Conservation (phyloP, 2,113 vertebrate genomes). For the Perognathus longimembris region DNA sequence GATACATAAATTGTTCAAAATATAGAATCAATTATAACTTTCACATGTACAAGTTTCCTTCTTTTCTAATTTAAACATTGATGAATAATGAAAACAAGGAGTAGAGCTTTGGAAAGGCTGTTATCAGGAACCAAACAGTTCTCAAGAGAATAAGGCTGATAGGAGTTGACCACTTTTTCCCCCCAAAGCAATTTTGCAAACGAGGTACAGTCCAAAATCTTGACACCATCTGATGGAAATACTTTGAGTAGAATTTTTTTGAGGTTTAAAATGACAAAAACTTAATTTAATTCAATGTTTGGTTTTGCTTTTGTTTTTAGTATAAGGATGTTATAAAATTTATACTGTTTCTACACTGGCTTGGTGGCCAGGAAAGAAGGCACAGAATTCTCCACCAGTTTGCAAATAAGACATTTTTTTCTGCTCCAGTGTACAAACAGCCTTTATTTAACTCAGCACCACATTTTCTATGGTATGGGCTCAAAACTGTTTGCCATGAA, state of each 20-base stretch:
- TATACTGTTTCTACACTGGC: conserved; percentile 78
- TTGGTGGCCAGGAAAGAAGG: conserved; percentile 81
- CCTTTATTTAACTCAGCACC: conserved; percentile 76
- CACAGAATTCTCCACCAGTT: conserved; percentile 81
- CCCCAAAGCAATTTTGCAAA: conserved; percentile 73
- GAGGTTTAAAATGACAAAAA: conserved; percentile 70
- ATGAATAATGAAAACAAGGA: conserved; percentile 71
- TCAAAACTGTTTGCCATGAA: conserved; percentile 72
- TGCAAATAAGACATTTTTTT: conserved; percentile 78
- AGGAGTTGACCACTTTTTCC: conserved; percentile 66
- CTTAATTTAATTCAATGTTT: conserved; percentile 72
- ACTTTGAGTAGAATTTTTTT: conserved; percentile 66
- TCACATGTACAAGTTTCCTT: conserved; percentile 84
- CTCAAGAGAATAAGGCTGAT: conserved; percentile 78
- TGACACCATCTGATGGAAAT: conserved; percentile 62
- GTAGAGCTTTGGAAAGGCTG: conserved; percentile 70
- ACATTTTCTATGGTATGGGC: conserved; percentile 79
- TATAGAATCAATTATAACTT: conserved; percentile 82
- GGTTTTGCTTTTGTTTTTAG: conserved; percentile 66
- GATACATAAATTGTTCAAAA: conserved; percentile 92
- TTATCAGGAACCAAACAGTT: conserved; percentile 82
- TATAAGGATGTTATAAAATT: conserved; percentile 75
- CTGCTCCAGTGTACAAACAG: conserved; percentile 77
- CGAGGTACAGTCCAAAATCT: conserved; percentile 54
- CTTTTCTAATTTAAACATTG: conserved; percentile 70